Percentiles rank a stretch among this genome's conserved stretches.
phyloP scores from a whole-genome alignment of 2,113 vertebrate species.

The Phrynosoma blainvillii region DNA sequence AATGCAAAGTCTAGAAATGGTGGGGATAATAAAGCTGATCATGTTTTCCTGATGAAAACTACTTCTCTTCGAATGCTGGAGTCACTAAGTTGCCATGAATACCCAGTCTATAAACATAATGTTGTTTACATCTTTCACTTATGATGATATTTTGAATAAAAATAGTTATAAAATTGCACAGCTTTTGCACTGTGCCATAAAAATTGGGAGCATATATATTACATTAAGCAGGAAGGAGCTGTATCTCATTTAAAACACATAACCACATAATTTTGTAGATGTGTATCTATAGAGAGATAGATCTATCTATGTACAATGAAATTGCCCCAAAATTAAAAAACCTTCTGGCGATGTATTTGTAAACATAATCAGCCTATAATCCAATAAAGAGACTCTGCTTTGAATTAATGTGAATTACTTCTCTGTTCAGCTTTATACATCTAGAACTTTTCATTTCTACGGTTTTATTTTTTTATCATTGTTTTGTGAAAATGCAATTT shows the following conservation, averaged over 20 bases:
- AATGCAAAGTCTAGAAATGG: constrained; percentile 36
- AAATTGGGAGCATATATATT: constrained; percentile 75
- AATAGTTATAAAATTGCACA: constrained; percentile 76
- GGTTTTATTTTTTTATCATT: constrained; percentile 60
- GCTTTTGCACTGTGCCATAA: constrained; percentile 75
- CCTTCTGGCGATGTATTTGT: constrained; percentile 84
- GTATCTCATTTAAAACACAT: constrained; percentile 84
- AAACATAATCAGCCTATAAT: constrained; percentile 86
- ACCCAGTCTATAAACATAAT: constrained; percentile 67
- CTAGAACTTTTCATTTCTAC: constrained; percentile 73
- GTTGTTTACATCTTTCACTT: constrained; percentile 80
- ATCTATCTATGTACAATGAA: constrained; percentile 82
- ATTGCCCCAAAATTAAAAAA: constrained; percentile 86
- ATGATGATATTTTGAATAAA: constrained; percentile 75
- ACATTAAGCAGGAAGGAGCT: constrained; percentile 73
- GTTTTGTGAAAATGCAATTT: constrained; percentile 67
- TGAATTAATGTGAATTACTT: constrained; percentile 79
- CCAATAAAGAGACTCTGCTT: constrained; percentile 79
- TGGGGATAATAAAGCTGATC: constrained; percentile 29
- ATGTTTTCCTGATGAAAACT: constrained; percentile 63
- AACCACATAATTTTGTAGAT: constrained; percentile 85
- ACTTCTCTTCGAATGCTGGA: constrained; percentile 54
- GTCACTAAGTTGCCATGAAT: constrained; percentile 65
- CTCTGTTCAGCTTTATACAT: constrained; percentile 66
- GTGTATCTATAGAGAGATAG: constrained; percentile 80